A percentile compares a stretch with the other conserved stretches of the same genome.
These are phyloP conservation scores for Diachrysia chrysitis DNA, from an alignment of 2,888 invertebrate species.

Conservation along the genomic window DNA sequence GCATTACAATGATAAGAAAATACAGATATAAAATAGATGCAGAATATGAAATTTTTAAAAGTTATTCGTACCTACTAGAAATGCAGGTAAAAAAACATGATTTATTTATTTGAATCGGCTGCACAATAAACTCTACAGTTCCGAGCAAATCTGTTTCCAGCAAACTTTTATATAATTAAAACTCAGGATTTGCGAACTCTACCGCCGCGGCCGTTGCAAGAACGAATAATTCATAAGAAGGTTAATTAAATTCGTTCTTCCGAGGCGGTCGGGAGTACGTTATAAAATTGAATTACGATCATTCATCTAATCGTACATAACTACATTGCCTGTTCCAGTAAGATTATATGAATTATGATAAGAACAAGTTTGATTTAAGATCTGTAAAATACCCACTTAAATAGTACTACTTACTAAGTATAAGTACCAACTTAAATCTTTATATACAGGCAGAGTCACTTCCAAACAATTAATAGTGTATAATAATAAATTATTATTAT, in stretches of 20 bases:
- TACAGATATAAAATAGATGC: too few species aligned
- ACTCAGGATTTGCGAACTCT: constrained; percentile 72
- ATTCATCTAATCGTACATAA: constrained; percentile 62
- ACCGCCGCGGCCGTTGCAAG: constrained; percentile 64
- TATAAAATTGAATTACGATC: constrained; percentile 68
- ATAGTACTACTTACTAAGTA: too few species aligned
- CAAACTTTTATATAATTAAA: constrained; percentile 76
- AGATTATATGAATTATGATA: constrained; percentile 16
- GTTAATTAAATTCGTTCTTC: constrained; percentile 77
- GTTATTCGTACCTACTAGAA: neutral
- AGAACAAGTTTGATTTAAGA: neutral
- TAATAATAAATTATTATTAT: too few species aligned
- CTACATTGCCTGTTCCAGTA: constrained; percentile 18
- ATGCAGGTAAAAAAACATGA: constrained; percentile 23
- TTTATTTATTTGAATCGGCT: constrained; percentile 48
- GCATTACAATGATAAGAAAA: too few species aligned
- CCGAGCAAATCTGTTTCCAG: constrained; percentile 65
- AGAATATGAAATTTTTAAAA: too few species aligned
- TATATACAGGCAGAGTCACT: too few species aligned
- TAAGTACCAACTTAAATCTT: too few species aligned
- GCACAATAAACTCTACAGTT: constrained; percentile 62
- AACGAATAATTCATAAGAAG: constrained; percentile 78
- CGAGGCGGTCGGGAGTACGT: constrained; percentile 61
- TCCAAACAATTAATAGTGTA: too few species aligned
- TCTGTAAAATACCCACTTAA: too few species aligned